These are phyloP conservation scores for Vulpes lagopus DNA, from an alignment of 2,113 vertebrate genomes.

Conservation along the genomic window DNA sequence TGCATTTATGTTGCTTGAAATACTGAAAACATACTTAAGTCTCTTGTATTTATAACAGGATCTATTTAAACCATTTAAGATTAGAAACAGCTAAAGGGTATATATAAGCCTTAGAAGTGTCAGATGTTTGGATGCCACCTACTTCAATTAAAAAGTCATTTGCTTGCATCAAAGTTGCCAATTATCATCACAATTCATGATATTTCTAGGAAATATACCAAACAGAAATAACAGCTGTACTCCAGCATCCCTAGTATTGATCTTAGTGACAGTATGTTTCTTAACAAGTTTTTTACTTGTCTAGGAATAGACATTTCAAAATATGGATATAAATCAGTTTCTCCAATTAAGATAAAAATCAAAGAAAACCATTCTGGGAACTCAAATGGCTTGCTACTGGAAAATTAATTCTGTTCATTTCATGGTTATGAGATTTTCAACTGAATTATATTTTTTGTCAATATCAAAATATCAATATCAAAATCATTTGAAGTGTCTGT, in stretches of 20 bases:
- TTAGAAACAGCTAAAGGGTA: neutral
- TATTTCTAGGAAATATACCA: constrained; percentile 42
- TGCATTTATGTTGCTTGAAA: constrained; percentile 37
- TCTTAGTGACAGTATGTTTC: constrained; percentile 9
- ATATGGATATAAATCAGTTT: constrained; percentile 49
- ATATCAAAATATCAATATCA: constrained; percentile 67
- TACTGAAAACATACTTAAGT: neutral
- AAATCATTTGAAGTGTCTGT: constrained; percentile 52
- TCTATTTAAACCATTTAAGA: constrained; percentile 37
- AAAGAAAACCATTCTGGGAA: constrained; percentile 71
- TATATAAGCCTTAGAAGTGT: neutral
- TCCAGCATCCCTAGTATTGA: neutral
- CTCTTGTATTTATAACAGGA: constrained; percentile 12
- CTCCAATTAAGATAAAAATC: constrained; percentile 65
- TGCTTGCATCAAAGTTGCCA: neutral
- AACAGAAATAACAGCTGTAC: constrained; percentile 19
- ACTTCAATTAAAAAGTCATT: constrained; percentile 18
- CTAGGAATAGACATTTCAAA: constrained; percentile 48
- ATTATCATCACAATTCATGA: neutral
- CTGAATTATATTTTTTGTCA: constrained; percentile 61
- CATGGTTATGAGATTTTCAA: constrained; percentile 51
- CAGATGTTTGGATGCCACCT: constrained; percentile 10
- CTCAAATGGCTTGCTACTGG: constrained; percentile 51
- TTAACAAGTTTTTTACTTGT: constrained; percentile 34
- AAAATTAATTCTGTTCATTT: constrained; percentile 69